Evolutionary conservation across 2,113 vertebrate species (phyloP), one percentile per base, ranked within the genome.

Genomic region (Larimichthys polyactis): DNA sequence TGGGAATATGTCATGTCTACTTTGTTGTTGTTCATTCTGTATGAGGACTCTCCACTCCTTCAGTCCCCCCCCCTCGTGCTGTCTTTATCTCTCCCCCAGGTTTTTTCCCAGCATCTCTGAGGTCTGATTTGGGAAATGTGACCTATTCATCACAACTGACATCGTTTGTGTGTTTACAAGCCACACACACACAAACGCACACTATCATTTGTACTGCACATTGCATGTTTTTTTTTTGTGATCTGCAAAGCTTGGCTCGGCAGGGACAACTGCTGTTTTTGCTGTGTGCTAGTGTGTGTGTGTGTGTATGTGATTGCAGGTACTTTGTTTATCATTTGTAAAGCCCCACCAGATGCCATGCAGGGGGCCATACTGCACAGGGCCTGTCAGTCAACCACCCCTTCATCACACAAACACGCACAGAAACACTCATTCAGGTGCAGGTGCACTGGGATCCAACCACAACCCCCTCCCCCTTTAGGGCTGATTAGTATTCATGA

Each of bases 401-500:
- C 81, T 81, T 79, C 80, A 63, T 87, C 87, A 65, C 84, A 74
- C 73, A 75, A 67, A n/a, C 60, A 59, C 14, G 32, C 49, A 68
- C 71, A 22, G 70, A 84, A 86, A 84, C 78, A 81, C 72, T 76
- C 68, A 67, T 79, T 57, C 87, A 86, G 73, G 83, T 90, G 86
- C 91, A 91, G 84, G 86, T 91, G 91, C 83, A 84, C 17, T 71
- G 73, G 57, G 80, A 90, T 87, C 87, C 67, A 75, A 86, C 82
- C 86, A 71, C 71, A 85, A 70, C 76, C 83, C 85, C 84, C 71
- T 79, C 55, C 71, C 91, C 87, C 85, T 75, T 74, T 92, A 87
- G 90, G 90, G 84, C 91, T 95, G 91, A 94, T 95, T 93, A 93
- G 90, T 92, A 95, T 95, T 94, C 93, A 95, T 94, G 92, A 90